Percentiles rank a stretch among this genome's conserved stretches.
Evolutionary conservation across 2,888 invertebrate species (phyloP).

Genomic region (Cyclophora albipunctata): DNA sequence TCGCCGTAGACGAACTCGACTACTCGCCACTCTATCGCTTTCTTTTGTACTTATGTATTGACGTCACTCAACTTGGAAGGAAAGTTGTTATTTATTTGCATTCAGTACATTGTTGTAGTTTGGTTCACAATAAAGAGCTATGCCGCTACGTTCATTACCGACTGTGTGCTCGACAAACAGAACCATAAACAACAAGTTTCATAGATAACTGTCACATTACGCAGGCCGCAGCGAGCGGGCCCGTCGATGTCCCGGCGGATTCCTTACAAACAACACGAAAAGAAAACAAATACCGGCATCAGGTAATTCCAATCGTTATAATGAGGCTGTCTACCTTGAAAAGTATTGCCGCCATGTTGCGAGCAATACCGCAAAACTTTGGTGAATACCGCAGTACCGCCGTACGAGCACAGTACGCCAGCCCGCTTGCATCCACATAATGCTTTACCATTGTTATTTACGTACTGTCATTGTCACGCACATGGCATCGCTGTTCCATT

Average conservation of each 20-base stretch:
- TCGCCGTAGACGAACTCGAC: too few species aligned
- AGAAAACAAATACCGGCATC: constrained; percentile 8
- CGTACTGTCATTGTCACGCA: constrained; percentile 71
- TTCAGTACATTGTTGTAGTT: too few species aligned
- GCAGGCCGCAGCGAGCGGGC: too few species aligned
- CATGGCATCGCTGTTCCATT: constrained; percentile 64
- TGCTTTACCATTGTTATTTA: constrained; percentile 59
- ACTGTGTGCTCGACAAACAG: constrained; percentile 12
- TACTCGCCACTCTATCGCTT: too few species aligned
- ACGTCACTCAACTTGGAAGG: too few species aligned
- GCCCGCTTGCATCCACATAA: constrained; percentile 47
- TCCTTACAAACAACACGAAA: constrained; percentile 12
- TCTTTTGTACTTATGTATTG: too few species aligned
- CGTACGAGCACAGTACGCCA: constrained; percentile 1
- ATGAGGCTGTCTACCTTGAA: constrained; percentile 14
- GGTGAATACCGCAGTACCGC: constrained; percentile 30
- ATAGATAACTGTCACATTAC: constrained; percentile 10
- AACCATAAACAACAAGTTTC: constrained; percentile 11
- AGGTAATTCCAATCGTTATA: constrained; percentile 17
- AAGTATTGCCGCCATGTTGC: constrained; percentile 6
- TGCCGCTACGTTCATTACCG: too few species aligned
- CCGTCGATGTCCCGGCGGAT: background rate
- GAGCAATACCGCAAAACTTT: constrained; percentile 39
- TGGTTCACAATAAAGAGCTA: too few species aligned
- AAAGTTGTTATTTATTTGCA: too few species aligned